Base-by-base conservation (phyloP, 2,113 vertebrate genomes). In the Burhinus bistriatus region DNA sequence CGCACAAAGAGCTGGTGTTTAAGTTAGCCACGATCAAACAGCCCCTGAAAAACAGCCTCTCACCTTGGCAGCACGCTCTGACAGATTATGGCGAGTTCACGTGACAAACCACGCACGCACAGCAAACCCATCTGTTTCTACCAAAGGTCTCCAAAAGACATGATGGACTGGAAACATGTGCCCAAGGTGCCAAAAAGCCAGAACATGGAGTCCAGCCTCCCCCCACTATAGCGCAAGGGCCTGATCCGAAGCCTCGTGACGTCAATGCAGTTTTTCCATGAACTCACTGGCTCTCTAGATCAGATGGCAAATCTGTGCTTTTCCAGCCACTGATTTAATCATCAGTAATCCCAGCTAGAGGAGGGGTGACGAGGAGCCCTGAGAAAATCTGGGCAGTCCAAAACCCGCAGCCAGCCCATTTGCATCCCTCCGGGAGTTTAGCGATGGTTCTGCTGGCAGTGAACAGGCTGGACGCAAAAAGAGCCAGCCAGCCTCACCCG, bases 401-500 rank as follows among this genome's bases (percentile, higher is more conserved):
- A 68, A 21, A 1, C 20, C 26, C 7, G 1, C 32, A 8, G 54
- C 9, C 64, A 55, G 52, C 52, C 75, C 34, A 1, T 4, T 4
- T 5, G 4, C 42, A 29, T 9, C 61, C 21, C 34, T 15, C 22
- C 2, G 0, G 4, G 6, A 15, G 4, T 5, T 6, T 1, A n/a
- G 61, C 8, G 8, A 17, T 0, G 16, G 70, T 4, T 18, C 22
- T 2, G 6, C 9, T 2, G 44, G 44, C 69, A 42, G 82, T 4
- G 4, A 32, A 2, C 1, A 0, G 75, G 5, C 17, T 15, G 18
- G 73, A 11, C 5, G 0, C 1, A 1, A 34, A 5, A 47, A 3
- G 52, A 42, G 27, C 51, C 27, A 0, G 1, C 34, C 57, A 42
- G 44, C 61, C 9, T 8, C 23, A 11, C 23, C 0, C 11, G 3